Evolutionary conservation across 2,888 invertebrate species (phyloP).

Genomic region (Xestia ashworthii): DNA sequence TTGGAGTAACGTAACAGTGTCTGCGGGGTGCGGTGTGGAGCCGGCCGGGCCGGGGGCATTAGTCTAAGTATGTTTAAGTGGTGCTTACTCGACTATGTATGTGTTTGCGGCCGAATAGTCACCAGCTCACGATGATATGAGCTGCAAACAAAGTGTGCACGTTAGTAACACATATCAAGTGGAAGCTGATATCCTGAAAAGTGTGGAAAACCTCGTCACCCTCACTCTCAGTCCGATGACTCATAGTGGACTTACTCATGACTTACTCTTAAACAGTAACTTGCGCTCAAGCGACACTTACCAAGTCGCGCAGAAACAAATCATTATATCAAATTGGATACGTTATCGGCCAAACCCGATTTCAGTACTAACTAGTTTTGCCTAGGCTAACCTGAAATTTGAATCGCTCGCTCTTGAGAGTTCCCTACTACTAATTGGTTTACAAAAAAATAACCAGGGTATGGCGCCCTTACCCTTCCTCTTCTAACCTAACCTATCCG

Average conservation of each 20-base stretch:
- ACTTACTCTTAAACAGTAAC: background rate
- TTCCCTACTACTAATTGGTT: too few relatives aligned
- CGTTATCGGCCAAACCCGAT: too few relatives aligned
- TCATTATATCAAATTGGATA: too few relatives aligned
- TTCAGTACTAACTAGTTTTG: too few relatives aligned
- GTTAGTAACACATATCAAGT: conserved; percentile 29
- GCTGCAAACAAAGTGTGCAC: conserved; percentile 75
- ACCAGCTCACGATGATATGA: conserved; percentile 91
- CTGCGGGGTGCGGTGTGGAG: conserved; percentile 57
- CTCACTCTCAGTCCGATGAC: background rate
- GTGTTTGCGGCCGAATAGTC: conserved; percentile 86
- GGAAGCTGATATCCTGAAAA: conserved; percentile 15
- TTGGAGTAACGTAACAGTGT: conserved; percentile 46
- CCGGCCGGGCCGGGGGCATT: conserved; percentile 70
- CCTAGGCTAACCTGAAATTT: too few relatives aligned
- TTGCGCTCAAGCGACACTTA: conserved; percentile 6
- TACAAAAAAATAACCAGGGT: too few relatives aligned
- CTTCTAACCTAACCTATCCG: too few relatives aligned
- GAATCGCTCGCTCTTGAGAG: too few relatives aligned
- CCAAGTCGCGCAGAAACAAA: background rate
- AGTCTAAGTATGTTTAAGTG: conserved; percentile 84
- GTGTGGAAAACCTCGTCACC: background rate
- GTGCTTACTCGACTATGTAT: conserved; percentile 86
- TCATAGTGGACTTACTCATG: background rate
- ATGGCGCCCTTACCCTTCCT: too few relatives aligned